Percentiles rank a stretch among this genome's conserved stretches.
phyloP scores from a whole-genome alignment of 2,797 vertebrate species.

The Sus cebifrons region DNA sequence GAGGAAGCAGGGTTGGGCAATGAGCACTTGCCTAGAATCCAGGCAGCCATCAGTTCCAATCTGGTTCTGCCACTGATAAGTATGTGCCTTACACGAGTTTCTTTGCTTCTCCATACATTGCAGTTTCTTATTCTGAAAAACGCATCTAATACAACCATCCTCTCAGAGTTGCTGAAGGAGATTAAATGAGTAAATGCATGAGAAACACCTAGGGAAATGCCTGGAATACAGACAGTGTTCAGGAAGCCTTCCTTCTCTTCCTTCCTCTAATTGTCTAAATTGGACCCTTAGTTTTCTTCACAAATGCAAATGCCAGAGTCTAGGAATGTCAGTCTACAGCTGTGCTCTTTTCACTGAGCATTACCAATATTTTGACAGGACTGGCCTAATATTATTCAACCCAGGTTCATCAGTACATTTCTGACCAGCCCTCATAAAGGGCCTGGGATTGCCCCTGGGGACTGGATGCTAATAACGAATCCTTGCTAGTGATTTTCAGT shows the following conservation, averaged over 20 bases:
- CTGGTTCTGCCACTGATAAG: not conserved
- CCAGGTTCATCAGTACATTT: slow-evolving; percentile 44
- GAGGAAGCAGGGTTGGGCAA: not conserved
- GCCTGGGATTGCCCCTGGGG: slow-evolving; percentile 1
- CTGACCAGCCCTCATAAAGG: slow-evolving; percentile 62
- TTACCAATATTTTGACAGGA: slow-evolving; percentile 75
- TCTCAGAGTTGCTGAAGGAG: not conserved
- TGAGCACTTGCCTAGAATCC: not conserved
- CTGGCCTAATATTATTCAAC: slow-evolving; percentile 51
- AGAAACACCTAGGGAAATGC: not conserved
- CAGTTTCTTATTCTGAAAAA: slow-evolving; percentile 57
- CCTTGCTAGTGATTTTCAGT: slow-evolving; percentile 70
- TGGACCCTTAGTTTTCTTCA: slow-evolving; percentile 21
- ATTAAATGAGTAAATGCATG: not conserved
- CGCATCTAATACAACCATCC: not conserved
- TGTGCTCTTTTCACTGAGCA: slow-evolving; percentile 59
- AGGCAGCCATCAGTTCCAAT: not conserved
- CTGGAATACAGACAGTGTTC: not conserved
- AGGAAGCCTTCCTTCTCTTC: not conserved
- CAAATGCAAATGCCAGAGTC: slow-evolving; percentile 57
- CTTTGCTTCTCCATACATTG: not conserved
- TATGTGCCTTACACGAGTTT: not conserved
- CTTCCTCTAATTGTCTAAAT: slow-evolving; percentile 44
- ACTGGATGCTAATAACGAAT: slow-evolving; percentile 61
- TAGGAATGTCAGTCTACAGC: slow-evolving; percentile 16